Evolutionary conservation across 2,888 invertebrate species (phyloP), one percentile per base, ranked within the genome.

Genomic region (Vesta saturnalis): DNA sequence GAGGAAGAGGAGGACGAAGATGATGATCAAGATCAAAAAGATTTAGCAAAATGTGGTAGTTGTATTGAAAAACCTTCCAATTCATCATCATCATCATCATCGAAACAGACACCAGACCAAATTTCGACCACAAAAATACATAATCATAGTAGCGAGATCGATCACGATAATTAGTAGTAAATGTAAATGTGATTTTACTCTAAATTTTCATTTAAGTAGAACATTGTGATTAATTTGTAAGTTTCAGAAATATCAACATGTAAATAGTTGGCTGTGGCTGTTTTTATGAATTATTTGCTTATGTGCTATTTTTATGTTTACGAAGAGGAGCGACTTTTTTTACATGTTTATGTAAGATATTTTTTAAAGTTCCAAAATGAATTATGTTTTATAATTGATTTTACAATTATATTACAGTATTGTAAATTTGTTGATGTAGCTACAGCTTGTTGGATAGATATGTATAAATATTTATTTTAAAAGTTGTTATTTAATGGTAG

Each of bases 1-100:
- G 94, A 96, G 80, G 97, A 97, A 66, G 93, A 94, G 22, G 95
- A 94, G 1, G 94, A 94, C 0, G 94, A 93, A 1, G 91, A 90
- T 0, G 82, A 82, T 2, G 79, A 81, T n/a, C 77, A 78, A 1
- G 54, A n/a, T n/a, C n/a, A n/a, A n/a, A n/a, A 46, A 10, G 46
- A 46, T 46, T n/a, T 8, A 3, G 39, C 2, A 2, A n/a, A 39
- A 39, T 8, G 2, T 1, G n/a, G n/a, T 6, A 39, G 39, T n/a
- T n/a, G 39, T 39, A 6, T 2, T 2, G 39, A n/a, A n/a, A 39
- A 8, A 3, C 39, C 39, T n/a, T 8, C 39, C 8, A 39, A 39
- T 39, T 39, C 39, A n/a, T n/a, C n/a, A n/a, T n/a, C n/a, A n/a
- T n/a, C n/a, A n/a, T n/a, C n/a, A n/a, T n/a, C n/a, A n/a, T n/a